Conservation (phyloP, 2,797 vertebrate species). For the Momotus momota region DNA sequence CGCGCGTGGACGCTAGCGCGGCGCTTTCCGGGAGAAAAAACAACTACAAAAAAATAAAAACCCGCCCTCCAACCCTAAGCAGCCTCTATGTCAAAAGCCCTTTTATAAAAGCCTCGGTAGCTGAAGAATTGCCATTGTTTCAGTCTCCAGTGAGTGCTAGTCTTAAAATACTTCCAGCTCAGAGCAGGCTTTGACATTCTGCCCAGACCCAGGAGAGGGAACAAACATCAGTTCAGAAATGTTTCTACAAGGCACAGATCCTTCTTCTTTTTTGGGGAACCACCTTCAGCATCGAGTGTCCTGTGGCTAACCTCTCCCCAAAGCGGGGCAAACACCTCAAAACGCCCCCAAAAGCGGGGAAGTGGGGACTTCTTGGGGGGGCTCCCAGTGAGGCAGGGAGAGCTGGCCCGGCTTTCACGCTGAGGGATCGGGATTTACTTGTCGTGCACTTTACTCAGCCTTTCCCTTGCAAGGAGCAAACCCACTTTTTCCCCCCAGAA, state of each 20-base stretch:
- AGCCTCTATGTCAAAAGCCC: slow-evolving; percentile 59
- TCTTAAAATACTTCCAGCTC: slow-evolving; percentile 71
- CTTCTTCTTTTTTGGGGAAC: neutral
- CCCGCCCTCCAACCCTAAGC: neutral
- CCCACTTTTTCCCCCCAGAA: accelerated
- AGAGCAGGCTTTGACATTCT: slow-evolving; percentile 70
- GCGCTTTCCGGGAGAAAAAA: slow-evolving; percentile 4
- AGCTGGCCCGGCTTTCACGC: neutral
- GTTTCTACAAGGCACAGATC: slow-evolving; percentile 25
- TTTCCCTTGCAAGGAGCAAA: neutral
- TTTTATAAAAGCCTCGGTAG: slow-evolving; percentile 57
- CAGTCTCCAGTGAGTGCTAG: slow-evolving; percentile 60
- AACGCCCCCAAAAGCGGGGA: neutral
- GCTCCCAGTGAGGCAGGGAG: neutral
- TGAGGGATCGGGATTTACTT: neutral
- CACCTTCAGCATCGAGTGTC: neutral
- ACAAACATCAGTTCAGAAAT: slow-evolving; percentile 27
- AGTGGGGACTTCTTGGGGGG: accelerated
- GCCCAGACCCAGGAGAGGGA: slow-evolving; percentile 64
- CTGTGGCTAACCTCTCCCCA: accelerated
- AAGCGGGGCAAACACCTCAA: neutral
- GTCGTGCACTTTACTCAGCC: neutral
- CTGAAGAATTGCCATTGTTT: slow-evolving; percentile 68
- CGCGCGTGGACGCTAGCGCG: accelerated
- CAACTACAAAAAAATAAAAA: neutral